Conservation (phyloP, 2,113 vertebrate genomes). For the Ochotona curzoniae region DNA sequence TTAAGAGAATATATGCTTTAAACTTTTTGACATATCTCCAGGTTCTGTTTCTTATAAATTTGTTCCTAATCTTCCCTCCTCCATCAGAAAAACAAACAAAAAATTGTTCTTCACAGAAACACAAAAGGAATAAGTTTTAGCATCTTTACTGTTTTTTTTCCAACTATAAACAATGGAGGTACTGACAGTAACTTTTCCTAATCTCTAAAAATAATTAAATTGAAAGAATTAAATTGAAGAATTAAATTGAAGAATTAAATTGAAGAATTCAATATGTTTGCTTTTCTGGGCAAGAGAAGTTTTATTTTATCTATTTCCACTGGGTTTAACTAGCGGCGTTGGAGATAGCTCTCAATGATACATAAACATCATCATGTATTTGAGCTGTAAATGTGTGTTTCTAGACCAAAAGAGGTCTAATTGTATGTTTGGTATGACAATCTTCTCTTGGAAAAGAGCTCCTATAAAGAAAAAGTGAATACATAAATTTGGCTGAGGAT, state of each 20-base stretch:
- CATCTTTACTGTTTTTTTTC: background rate
- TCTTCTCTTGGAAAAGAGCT: background rate
- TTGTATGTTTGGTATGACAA: background rate
- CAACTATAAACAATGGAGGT: background rate
- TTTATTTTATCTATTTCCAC: conserved; percentile 2
- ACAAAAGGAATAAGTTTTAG: background rate
- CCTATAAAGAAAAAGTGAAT: background rate
- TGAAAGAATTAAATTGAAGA: background rate
- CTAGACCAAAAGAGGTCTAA: background rate
- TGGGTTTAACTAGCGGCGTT: background rate
- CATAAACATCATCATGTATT: no score
- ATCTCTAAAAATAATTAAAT: background rate
- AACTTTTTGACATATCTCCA: background rate
- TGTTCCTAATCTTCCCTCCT: background rate
- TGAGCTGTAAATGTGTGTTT: no score
- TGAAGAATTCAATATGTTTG: no score
- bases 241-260: no score
- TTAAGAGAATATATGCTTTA: background rate
- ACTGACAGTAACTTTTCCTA: background rate
- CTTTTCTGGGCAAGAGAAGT: background rate
- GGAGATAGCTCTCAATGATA: background rate
- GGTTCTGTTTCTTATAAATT: background rate
- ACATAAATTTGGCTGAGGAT: conserved; percentile 6
- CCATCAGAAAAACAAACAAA: background rate
- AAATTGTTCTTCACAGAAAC: background rate